Evolutionary conservation across 2,113 vertebrate genomes (phyloP).

Genomic region (Petromus typicus): DNA sequence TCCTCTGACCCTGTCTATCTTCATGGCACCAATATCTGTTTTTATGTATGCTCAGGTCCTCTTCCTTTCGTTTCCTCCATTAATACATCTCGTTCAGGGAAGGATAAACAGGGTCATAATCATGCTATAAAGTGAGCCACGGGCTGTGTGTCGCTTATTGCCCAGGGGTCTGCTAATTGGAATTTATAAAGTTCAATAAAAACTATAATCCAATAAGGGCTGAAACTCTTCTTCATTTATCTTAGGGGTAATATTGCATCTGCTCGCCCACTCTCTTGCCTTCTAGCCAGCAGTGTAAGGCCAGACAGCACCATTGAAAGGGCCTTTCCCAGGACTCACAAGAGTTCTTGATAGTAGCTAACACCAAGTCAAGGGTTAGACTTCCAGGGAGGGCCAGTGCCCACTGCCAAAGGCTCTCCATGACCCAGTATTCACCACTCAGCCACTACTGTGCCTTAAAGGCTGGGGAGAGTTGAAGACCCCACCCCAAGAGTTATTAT

Average conservation of each 20-base stretch:
- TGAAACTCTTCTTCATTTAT: slow-evolving; percentile 91
- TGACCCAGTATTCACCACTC: background rate
- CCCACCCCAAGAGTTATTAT: background rate
- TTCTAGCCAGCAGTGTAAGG: slow-evolving; percentile 64
- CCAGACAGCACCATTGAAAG: background rate
- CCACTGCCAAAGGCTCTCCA: too few relatives aligned
- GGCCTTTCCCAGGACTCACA: background rate
- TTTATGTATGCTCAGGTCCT: slow-evolving; percentile 85
- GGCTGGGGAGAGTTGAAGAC: background rate
- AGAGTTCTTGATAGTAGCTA: background rate
- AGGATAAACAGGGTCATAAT: slow-evolving; percentile 91
- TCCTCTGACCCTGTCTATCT: slow-evolving; percentile 78
- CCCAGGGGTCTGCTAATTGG: slow-evolving; percentile 91
- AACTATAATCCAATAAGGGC: slow-evolving; percentile 92
- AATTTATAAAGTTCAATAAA: slow-evolving; percentile 94
- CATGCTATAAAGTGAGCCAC: slow-evolving; percentile 87
- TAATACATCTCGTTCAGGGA: slow-evolving; percentile 89
- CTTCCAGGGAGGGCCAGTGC: background rate
- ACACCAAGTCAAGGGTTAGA: background rate
- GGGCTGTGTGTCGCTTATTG: slow-evolving; percentile 87
- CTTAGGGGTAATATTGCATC: slow-evolving; percentile 89
- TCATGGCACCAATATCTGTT: slow-evolving; percentile 82
- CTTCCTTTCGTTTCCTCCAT: slow-evolving; percentile 85
- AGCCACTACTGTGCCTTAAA: background rate
- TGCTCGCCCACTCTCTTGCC: slow-evolving; percentile 81